Conservation (phyloP, 2,113 vertebrate genomes). For the Furnarius figulus region DNA sequence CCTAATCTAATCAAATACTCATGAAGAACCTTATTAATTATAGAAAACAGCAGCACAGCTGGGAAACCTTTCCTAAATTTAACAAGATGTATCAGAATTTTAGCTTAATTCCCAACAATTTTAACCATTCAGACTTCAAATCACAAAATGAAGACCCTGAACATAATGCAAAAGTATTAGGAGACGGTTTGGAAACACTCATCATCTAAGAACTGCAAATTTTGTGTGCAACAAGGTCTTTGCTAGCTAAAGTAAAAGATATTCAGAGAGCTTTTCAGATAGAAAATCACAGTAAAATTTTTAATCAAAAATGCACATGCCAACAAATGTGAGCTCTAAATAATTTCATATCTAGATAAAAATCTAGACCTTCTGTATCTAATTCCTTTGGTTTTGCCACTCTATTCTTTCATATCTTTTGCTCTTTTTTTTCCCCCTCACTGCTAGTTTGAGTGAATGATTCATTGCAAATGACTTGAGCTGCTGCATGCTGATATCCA, state of each 20-base stretch:
- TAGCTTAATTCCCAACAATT: not conserved
- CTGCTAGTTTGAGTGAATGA: not conserved
- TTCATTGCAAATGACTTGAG: not conserved
- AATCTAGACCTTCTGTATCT: not conserved
- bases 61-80: not conserved
- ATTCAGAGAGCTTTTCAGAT: not conserved
- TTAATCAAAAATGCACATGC: not conserved
- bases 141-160: not conserved
- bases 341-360: not conserved
- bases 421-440: not conserved
- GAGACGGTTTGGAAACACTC: not conserved
- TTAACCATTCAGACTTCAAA: not conserved
- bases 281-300: not conserved
- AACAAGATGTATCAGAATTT: not conserved
- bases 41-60: not conserved
- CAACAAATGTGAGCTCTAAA: not conserved
- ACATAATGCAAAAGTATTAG: not conserved
- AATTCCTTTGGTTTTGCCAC: not conserved
- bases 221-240: not conserved
- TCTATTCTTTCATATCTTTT: not conserved
- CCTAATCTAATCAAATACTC: not conserved
- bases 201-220: not conserved
- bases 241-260: not conserved
- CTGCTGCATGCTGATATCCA: not conserved
- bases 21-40: not conserved